A percentile compares a stretch with the other conserved stretches of the same genome.
Evolutionary conservation across 2,888 invertebrate species (phyloP).

Genomic region (Pheosia gnoma): DNA sequence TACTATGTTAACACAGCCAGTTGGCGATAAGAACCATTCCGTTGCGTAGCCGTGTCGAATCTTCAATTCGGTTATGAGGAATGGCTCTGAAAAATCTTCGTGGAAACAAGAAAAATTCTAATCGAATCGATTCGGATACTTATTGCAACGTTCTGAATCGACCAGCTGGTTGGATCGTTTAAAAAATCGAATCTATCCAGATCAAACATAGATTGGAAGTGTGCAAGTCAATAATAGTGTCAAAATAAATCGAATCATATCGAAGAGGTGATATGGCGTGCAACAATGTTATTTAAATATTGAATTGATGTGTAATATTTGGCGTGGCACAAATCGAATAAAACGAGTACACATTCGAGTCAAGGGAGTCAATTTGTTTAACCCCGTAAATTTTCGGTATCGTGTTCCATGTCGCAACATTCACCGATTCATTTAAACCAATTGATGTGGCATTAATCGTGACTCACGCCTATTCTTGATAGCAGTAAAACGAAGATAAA

Average conservation of each 20-base stretch:
- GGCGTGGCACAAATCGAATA: conserved; percentile 44
- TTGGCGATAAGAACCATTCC: no score
- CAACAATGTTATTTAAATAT: conserved; percentile 30
- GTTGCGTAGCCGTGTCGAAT: no score
- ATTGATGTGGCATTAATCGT: conserved; percentile 49
- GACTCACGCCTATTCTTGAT: conserved; percentile 55
- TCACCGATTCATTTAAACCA: conserved; percentile 64
- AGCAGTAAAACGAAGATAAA: conserved; percentile 22
- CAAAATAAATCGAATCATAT: conserved; percentile 30
- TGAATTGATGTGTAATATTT: conserved; percentile 32
- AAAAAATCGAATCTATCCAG: conserved; percentile 12
- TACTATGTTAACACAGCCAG: no score
- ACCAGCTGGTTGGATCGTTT: conserved; percentile 2
- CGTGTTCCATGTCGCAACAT: conserved; percentile 45
- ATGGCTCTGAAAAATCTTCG: no score
- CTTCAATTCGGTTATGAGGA: no score
- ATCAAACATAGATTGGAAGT: conserved; percentile 8
- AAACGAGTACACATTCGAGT: conserved; percentile 29
- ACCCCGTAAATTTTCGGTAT: conserved; percentile 57
- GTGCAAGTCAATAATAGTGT: conserved; percentile 20
- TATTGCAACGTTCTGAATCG: no score
- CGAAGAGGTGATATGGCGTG: conserved; percentile 18
- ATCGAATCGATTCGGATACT: no score
- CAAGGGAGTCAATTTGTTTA: conserved; percentile 58
- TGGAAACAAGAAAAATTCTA: no score